Conservation (phyloP, 2,888 invertebrate genomes). For the Adelphocoris suturalis region DNA sequence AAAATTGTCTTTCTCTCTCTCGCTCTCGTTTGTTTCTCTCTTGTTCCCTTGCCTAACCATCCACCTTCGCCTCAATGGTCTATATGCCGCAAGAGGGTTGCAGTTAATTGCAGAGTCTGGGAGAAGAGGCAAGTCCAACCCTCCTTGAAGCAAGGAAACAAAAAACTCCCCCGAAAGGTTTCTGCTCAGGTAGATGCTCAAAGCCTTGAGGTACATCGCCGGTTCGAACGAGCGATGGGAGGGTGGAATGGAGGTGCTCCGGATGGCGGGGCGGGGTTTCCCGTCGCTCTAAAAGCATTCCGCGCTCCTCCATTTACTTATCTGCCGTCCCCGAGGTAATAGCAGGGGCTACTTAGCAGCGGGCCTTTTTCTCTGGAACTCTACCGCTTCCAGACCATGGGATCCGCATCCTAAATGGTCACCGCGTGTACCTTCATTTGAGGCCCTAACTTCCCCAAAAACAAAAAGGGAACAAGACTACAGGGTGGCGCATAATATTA, state of each 20-base stretch:
- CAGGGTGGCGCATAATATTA: too few species aligned
- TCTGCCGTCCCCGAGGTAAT: conserved; percentile 21
- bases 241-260: conserved; percentile 23
- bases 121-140: neutral
- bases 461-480: neutral
- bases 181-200: conserved; percentile 25
- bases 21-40: neutral
- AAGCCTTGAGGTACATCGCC: neutral
- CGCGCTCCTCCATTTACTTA: conserved; percentile 43
- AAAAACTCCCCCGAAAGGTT: conserved; percentile 3
- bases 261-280: conserved; percentile 28
- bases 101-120: conserved; percentile 54
- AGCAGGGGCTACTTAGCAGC: conserved; percentile 7
- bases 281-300: conserved; percentile 44
- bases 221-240: neutral
- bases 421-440: neutral
- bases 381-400: conserved; percentile 16
- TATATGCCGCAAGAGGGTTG: conserved; percentile 24
- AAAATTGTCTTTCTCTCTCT: neutral
- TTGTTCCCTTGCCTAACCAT: neutral
- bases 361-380: neutral
- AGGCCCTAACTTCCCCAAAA: neutral
- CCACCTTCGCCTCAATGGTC: conserved; percentile 34
- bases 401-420: neutral
- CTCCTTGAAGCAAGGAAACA: neutral